Evolutionary conservation across 2,888 invertebrate species (phyloP).

Genomic region (Frankliniella fusca): DNA sequence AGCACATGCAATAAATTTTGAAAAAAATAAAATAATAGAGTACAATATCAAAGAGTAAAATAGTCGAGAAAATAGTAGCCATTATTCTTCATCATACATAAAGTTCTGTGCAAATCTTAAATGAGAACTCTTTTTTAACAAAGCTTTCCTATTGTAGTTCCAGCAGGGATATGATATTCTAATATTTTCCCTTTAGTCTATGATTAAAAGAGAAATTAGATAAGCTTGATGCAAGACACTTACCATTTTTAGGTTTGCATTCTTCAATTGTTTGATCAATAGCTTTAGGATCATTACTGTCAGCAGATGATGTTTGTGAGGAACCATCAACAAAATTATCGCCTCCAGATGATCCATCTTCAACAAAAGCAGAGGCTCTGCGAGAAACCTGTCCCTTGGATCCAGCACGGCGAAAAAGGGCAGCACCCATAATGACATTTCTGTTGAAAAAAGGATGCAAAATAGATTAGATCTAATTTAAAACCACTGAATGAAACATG

Average conservation of each 20-base stretch:
- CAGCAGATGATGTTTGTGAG: slow-evolving; percentile 39
- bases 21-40: neutral
- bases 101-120: too few species aligned
- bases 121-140: too few species aligned
- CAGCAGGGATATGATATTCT: too few species aligned
- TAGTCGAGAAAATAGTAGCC: too few species aligned
- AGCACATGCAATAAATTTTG: neutral
- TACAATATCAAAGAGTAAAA: neutral
- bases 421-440: slow-evolving; percentile 85
- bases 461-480: slow-evolving; percentile 13
- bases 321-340: slow-evolving; percentile 42
- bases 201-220: neutral
- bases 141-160: too few species aligned
- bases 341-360: slow-evolving; percentile 37
- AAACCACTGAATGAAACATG: slow-evolving; percentile 10
- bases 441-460: slow-evolving; percentile 39
- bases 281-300: slow-evolving; percentile 42
- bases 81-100: too few species aligned
- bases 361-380: slow-evolving; percentile 34
- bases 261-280: neutral
- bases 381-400: slow-evolving; percentile 39
- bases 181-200: too few species aligned
- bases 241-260: neutral
- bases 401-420: slow-evolving; percentile 79
- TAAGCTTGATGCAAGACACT: neutral